Conservation (phyloP, 2,113 vertebrate species). For the Cromileptes altivelis region DNA sequence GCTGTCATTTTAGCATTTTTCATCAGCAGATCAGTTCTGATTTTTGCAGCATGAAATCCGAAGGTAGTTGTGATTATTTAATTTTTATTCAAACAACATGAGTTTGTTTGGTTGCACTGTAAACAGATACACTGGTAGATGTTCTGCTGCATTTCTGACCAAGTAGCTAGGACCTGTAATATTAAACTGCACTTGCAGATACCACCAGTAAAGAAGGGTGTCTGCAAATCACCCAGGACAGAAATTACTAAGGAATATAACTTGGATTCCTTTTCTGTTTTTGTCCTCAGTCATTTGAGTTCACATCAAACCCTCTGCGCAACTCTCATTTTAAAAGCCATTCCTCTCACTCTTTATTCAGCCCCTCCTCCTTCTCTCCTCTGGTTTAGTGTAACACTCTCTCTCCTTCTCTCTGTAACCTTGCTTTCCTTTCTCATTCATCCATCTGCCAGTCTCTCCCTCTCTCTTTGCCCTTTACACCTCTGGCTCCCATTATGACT, state of each 20-base stretch:
- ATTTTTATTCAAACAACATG: no score
- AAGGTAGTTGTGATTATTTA: no score
- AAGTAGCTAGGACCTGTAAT: neutral
- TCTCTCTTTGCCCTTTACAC: neutral
- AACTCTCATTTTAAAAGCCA: neutral
- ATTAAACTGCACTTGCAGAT: neutral
- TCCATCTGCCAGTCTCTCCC: conserved; percentile 20
- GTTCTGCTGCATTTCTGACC: neutral
- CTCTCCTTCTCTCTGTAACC: neutral
- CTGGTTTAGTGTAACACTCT: neutral
- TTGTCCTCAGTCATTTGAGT: neutral
- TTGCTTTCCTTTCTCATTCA: conserved; percentile 4
- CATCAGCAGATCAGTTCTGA: no score
- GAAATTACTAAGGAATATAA: neutral
- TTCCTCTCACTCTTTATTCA: neutral
- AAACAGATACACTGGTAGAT: no score
- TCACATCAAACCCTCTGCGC: neutral
- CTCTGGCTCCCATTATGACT: neutral
- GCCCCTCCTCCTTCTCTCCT: neutral
- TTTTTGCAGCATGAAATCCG: no score
- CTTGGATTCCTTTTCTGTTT: neutral
- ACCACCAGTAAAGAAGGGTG: neutral
- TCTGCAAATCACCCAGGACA: neutral
- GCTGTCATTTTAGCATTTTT: no score
- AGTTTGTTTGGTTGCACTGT: no score